Percentiles rank a stretch among this genome's conserved stretches.
These are phyloP conservation scores for Hylomyscus alleni DNA, from an alignment of 2,797 vertebrate genomes.

Conservation along the genomic window DNA sequence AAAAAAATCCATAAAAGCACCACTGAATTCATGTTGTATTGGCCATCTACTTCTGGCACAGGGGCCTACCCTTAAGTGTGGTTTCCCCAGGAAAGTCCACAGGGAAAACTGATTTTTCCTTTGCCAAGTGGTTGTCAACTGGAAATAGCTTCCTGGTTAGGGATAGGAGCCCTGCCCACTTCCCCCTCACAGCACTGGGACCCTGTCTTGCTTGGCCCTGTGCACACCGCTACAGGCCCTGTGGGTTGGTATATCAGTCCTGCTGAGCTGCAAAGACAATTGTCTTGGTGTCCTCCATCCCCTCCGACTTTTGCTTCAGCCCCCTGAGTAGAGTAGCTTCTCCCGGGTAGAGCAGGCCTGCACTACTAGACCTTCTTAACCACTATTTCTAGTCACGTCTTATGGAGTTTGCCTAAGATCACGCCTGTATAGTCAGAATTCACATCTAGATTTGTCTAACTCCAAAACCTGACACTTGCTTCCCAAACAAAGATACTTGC, in stretches of 20 bases:
- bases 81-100: not conserved
- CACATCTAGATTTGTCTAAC: not conserved
- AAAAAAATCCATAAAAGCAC: not conserved
- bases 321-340: not conserved
- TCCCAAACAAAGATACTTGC: conserved; percentile 47
- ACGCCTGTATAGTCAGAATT: conserved; percentile 39
- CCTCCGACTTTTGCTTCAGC: not conserved
- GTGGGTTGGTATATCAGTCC: not conserved
- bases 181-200: too few relatives aligned
- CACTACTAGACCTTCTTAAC: not conserved
- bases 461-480: conserved; percentile 39
- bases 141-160: not conserved
- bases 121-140: not conserved
- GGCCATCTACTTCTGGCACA: not conserved
- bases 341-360: not conserved
- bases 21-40: too few relatives aligned
- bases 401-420: conserved; percentile 42
- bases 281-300: not conserved
- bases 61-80: not conserved
- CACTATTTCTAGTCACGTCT: conserved; percentile 39
- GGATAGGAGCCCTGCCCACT: not conserved
- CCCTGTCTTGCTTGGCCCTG: not conserved
- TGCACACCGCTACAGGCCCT: not conserved
- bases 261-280: too few relatives aligned
- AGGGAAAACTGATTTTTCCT: not conserved